Base-by-base conservation (phyloP, 2,888 invertebrate genomes). In the Eulithis prunata region DNA sequence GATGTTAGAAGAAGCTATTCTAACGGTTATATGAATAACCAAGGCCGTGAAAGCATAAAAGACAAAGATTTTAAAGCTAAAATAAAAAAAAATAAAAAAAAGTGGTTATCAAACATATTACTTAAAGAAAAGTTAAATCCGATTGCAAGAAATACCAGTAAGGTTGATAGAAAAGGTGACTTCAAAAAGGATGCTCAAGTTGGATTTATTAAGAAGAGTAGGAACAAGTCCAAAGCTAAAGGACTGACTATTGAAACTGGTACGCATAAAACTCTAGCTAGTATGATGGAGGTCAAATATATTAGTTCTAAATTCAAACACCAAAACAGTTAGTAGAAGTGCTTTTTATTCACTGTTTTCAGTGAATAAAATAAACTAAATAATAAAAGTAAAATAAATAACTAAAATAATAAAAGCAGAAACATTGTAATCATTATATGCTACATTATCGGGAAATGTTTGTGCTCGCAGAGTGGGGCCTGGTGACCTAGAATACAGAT, bases 201-300 rank as follows among this genome's bases (percentile, higher is more conserved):
- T 52, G 32, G 28, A 36, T 6, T 12, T n/a, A n/a, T 28, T 4
- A 45, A 45, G 10, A 45, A 28, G 8, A 46, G 7, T 6, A 46
- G 28, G 2, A 4, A 41, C 7, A 46, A 32, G 46, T 10, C n/a
- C 0, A 45, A 49, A 38, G 36, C 5, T 21, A 47, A 49, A 49
- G 49, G 57, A n/a, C 10, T 58, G 49, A 11, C 38, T 58, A 49
- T 58, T 58, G 57, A 58, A 58, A 58, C 57, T 38, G 57, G 57
- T 56, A 45, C 8, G 38, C 13, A 13, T 41, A 10, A 10, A 32
- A 41, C 41, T 41, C 10, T 41, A 41, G 38, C 6, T 7, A 5
- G 38, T 38, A 38, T 5, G 8, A n/a, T n/a, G n/a, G n/a, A n/a
- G n/a, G n/a, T n/a, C n/a, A n/a, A n/a, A n/a, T n/a, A n/a, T n/a